Percentiles rank a stretch among this genome's conserved stretches.
These are phyloP conservation scores for Exocentrus adspersus DNA, from an alignment of 2,888 invertebrate species.

Conservation along the genomic window DNA sequence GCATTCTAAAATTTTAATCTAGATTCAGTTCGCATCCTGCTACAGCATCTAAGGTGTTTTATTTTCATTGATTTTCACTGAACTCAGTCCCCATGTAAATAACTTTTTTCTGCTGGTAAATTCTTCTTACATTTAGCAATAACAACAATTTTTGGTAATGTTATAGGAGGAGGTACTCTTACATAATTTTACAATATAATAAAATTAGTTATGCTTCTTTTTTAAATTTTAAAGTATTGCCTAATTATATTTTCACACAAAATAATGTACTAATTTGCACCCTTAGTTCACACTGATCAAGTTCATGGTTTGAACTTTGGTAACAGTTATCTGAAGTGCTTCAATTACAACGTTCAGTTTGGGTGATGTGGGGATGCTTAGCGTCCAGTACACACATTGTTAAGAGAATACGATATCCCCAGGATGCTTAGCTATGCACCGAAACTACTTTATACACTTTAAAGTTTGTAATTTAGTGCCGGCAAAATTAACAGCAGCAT, in stretches of 20 bases:
- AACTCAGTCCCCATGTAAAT: too few species aligned
- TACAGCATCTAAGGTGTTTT: too few species aligned
- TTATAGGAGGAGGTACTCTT: too few species aligned
- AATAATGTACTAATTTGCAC: not conserved
- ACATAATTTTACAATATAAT: too few species aligned
- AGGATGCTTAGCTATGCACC: slow-evolving; percentile 32
- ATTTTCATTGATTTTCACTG: too few species aligned
- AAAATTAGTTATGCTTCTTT: too few species aligned
- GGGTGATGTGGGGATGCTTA: slow-evolving; percentile 22
- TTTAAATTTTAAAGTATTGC: too few species aligned
- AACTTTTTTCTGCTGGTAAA: too few species aligned
- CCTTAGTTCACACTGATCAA: slow-evolving; percentile 1
- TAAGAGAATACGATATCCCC: slow-evolving; percentile 29
- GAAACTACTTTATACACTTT: slow-evolving; percentile 37
- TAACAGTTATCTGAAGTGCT: slow-evolving; percentile 1
- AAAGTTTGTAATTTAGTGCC: slow-evolving; percentile 35
- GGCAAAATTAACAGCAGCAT: slow-evolving; percentile 34
- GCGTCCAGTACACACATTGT: slow-evolving; percentile 22
- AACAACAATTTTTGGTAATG: too few species aligned
- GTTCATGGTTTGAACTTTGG: slow-evolving; percentile 21
- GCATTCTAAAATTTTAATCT: slow-evolving; percentile 39
- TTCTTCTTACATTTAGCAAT: too few species aligned
- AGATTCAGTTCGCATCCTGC: slow-evolving; percentile 35
- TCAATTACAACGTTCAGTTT: slow-evolving; percentile 25
- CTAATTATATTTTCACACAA: too few species aligned